phyloP scores from a whole-genome alignment of 2,888 invertebrate genomes.

The Byasa hedistus region DNA sequence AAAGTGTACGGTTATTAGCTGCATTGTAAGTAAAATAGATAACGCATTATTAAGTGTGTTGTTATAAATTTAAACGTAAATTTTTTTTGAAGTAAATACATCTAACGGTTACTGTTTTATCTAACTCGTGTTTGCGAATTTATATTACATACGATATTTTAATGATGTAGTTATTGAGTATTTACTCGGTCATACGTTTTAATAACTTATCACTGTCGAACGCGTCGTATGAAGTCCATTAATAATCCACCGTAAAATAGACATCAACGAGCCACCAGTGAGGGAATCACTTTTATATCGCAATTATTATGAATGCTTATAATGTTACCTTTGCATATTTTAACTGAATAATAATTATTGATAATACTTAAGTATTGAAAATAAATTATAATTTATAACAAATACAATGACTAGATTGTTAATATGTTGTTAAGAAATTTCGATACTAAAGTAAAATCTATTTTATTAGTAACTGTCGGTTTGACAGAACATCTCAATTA shows the following conservation, averaged over 20 bases:
- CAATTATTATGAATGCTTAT: too few relatives aligned
- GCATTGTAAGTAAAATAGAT: neutral
- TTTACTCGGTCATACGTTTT: neutral
- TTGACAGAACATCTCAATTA: constrained; percentile 29
- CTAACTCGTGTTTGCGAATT: neutral
- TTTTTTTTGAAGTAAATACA: neutral
- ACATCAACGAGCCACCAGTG: constrained; percentile 21
- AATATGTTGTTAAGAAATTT: neutral
- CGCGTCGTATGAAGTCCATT: neutral
- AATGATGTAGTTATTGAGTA: neutral
- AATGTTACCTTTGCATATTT: too few relatives aligned
- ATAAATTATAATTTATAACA: too few relatives aligned
- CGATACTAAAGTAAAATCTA: neutral
- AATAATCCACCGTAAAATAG: constrained; percentile 16
- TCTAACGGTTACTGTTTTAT: neutral
- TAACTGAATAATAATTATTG: too few relatives aligned
- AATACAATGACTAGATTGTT: too few relatives aligned
- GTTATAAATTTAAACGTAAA: neutral
- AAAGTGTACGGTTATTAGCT: neutral
- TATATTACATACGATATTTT: neutral
- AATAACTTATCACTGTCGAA: constrained; percentile 1
- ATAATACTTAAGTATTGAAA: too few relatives aligned
- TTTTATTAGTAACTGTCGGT: neutral
- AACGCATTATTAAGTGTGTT: neutral
- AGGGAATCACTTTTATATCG: constrained; percentile 2